These are phyloP conservation scores for Cryptosula pallasiana DNA, from an alignment of 2,888 invertebrate species.

Conservation along the genomic window DNA sequence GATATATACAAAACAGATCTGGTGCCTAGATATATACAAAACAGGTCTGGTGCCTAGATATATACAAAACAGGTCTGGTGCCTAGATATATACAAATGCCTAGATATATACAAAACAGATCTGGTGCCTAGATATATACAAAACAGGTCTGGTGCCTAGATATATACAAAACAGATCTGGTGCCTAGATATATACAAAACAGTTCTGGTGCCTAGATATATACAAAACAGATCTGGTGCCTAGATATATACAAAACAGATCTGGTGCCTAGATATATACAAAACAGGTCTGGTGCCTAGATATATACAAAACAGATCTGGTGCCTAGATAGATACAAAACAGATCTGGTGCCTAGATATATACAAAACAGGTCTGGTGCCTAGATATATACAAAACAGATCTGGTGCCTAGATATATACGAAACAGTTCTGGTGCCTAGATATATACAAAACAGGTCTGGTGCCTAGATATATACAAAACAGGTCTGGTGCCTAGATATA, in stretches of 20 bases:
- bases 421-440: constrained; percentile 84
- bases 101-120: too few species aligned
- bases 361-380: constrained; percentile 91
- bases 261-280: constrained; percentile 83
- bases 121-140: constrained; percentile 83
- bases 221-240: constrained; percentile 91
- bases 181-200: constrained; percentile 77
- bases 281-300: constrained; percentile 84
- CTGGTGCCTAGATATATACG: constrained; percentile 83
- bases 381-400: constrained; percentile 75
- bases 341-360: constrained; percentile 84
- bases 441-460: constrained; percentile 90
- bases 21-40: constrained; percentile 86
- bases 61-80: constrained; percentile 90
- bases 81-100: too few species aligned
- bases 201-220: constrained; percentile 84
- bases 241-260: constrained; percentile 75
- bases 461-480: constrained; percentile 77
- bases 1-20: constrained; percentile 76
- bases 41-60: constrained; percentile 83
- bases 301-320: constrained; percentile 90
- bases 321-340: constrained; percentile 77
- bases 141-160: constrained; percentile 84
- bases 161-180: constrained; percentile 90
- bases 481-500: constrained; percentile 84